Percentiles rank a stretch among this genome's conserved stretches.
These are phyloP conservation scores for Lepus europaeus DNA, from an alignment of 2,113 vertebrate species.

Conservation along the genomic window DNA sequence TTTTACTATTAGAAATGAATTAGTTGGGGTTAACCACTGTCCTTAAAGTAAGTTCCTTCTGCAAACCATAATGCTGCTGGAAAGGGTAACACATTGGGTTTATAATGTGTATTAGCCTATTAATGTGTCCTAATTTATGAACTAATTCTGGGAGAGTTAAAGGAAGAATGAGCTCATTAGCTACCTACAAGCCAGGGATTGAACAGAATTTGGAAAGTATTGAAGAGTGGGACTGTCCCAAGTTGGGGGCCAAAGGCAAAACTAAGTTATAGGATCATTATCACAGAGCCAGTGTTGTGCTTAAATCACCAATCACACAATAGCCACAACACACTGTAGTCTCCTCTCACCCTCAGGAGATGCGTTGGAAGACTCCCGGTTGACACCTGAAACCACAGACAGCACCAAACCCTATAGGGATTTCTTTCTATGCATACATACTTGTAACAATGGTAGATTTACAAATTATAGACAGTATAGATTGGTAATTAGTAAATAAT, in stretches of 20 bases:
- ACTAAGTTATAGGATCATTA: neutral
- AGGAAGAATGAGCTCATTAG: neutral
- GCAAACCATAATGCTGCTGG: neutral
- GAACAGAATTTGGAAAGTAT: neutral
- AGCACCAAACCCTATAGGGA: neutral
- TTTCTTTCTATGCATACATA: neutral
- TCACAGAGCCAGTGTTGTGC: neutral
- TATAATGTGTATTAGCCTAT: neutral
- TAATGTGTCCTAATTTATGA: neutral
- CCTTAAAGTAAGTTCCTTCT: neutral
- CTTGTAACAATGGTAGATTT: neutral
- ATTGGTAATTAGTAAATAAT: neutral
- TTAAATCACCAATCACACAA: neutral
- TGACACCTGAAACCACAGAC: neutral
- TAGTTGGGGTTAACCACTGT: neutral
- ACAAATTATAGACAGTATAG: neutral
- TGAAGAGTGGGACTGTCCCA: neutral
- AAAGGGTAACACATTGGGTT: neutral
- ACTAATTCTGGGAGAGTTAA: neutral
- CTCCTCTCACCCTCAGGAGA: neutral
- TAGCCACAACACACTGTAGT: neutral
- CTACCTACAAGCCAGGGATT: neutral
- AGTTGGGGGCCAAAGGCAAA: neutral
- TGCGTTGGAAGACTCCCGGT: neutral
- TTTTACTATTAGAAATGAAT: slow-evolving; percentile 5